phyloP scores from a whole-genome alignment of 2,113 vertebrate species.

The Arenaria interpres region DNA sequence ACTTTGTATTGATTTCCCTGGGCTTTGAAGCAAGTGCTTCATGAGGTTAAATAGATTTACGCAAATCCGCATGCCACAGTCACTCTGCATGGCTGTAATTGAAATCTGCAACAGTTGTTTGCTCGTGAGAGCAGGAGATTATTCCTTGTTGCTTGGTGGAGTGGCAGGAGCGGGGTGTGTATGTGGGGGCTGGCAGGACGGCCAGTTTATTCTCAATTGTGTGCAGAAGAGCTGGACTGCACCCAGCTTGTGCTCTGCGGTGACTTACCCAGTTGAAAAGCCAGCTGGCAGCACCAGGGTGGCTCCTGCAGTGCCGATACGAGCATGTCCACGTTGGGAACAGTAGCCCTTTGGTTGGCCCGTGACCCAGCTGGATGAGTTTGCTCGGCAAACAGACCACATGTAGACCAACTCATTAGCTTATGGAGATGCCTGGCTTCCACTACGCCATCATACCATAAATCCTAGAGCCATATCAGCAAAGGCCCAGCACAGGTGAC shows the following conservation, averaged over 20 bases:
- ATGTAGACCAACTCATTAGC: background rate
- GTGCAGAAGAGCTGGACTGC: background rate
- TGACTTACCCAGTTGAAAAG: background rate
- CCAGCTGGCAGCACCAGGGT: background rate
- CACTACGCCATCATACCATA: background rate
- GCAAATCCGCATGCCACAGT: background rate
- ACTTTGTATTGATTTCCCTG: background rate
- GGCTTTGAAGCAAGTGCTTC: conserved; percentile 6
- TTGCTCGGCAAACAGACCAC: background rate
- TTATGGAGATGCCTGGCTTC: background rate
- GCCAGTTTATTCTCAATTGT: background rate
- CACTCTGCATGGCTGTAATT: background rate
- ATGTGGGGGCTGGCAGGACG: background rate
- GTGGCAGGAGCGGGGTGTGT: rapidly evolving
- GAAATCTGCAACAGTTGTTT: background rate
- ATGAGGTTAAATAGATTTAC: background rate
- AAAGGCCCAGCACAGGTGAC: background rate
- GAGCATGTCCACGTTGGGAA: background rate
- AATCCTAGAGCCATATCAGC: background rate
- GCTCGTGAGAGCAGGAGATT: background rate
- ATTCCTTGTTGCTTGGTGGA: background rate
- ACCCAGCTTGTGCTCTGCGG: background rate
- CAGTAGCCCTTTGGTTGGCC: background rate
- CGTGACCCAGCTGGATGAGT: background rate
- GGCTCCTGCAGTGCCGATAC: background rate